Base-by-base conservation (phyloP, 2,888 invertebrate species). In the Mimachlamys varia region DNA sequence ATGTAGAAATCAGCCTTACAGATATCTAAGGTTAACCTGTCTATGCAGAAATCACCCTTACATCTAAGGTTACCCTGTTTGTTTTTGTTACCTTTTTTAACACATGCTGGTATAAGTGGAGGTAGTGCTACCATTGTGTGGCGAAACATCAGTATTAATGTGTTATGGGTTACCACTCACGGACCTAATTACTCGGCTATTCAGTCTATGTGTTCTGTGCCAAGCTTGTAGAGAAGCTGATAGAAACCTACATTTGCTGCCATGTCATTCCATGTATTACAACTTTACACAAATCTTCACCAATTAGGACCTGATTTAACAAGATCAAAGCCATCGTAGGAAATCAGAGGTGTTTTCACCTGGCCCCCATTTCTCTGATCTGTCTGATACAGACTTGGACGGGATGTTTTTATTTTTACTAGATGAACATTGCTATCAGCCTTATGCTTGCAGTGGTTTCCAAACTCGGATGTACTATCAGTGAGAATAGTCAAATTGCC, bases 151-250 rank as follows among this genome's bases (percentile, higher is more conserved):
- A 22, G 58, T 22, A 19, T 58, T 58, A 58, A 76, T 76, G 27
- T 27, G 76, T 76, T 27, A 76, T 27, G 12, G 44, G 7, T 44
- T 5, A 44, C 44, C 76, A 33, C 76, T 76, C 27, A 76, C 76
- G 33, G 12, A 13, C 12, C 76, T 76, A 76, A 76, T 76, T 27
- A 15, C 76, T 76, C 13, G n/a, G 13, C 76, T 76, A 76, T 76
- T 76, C 27, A 27, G 27, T 76, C 33, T 76, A 76, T 76, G 33
- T 7, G 76, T 76, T 4, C 76, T 12, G 76, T 27, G 76, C 76
- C 76, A 76, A 76, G 76, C 33, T 17, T 76, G 62, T 7, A 22
- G 62, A 62, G n/a, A n/a, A 62, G 76, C 76, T 76, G 76, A 76
- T 76, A 33, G 33, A 27, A 33, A 10, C 12, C 76, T 76, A 17